Conservation (phyloP, 1,140 invertebrate species). For the Olivierus martensii region DNA sequence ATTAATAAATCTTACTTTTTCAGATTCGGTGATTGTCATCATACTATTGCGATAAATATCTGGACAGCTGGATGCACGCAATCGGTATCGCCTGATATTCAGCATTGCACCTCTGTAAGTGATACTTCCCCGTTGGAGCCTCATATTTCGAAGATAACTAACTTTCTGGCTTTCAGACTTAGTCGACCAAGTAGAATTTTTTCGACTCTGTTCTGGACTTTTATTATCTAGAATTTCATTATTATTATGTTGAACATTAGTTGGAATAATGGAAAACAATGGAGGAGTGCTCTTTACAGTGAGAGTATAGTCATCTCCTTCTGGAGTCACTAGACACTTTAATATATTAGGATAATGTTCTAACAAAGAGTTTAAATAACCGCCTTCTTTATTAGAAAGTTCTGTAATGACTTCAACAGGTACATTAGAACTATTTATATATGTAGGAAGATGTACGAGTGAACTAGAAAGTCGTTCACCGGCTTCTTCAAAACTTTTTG, state of each 20-base stretch:
- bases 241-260: background rate
- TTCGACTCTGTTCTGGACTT: too few relatives aligned
- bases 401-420: constrained; percentile 17
- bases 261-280: background rate
- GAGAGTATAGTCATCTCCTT: constrained; percentile 1
- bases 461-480: constrained; percentile 50
- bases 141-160: constrained; percentile 18
- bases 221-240: background rate
- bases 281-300: constrained; percentile 12
- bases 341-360: constrained; percentile 20
- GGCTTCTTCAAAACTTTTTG: constrained; percentile 5
- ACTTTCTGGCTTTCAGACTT: constrained; percentile 2
- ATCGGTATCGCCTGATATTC: constrained; percentile 56
- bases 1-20: constrained; percentile 24
- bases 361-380: constrained; percentile 19
- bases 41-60: constrained; percentile 82
- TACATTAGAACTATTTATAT: constrained; percentile 36
- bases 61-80: constrained; percentile 74
- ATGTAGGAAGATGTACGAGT: constrained; percentile 65
- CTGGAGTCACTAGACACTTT: constrained; percentile 8
- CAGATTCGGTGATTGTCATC: constrained; percentile 61
- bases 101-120: constrained; percentile 68
- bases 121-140: constrained; percentile 30
- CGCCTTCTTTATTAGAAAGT: constrained; percentile 18
- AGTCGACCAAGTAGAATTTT: too few relatives aligned